Percentiles rank a stretch among this genome's conserved stretches.
These are phyloP conservation scores for Meloe dianella DNA, from an alignment of 2,888 invertebrate genomes.

Conservation along the genomic window DNA sequence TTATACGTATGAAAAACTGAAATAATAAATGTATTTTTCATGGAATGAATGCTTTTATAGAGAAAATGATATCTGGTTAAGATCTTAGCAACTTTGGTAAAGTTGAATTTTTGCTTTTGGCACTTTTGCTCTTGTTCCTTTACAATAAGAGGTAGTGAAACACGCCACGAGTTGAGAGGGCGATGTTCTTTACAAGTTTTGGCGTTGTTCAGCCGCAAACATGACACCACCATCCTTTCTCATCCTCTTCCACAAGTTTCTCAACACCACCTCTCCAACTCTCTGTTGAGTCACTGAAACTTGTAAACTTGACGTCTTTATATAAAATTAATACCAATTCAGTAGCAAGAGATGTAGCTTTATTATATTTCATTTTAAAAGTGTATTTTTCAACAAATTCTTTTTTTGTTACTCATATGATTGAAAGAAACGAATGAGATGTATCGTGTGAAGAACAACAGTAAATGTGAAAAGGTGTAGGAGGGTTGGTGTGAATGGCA, in stretches of 20 bases:
- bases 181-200: constrained; percentile 55
- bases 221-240: constrained; percentile 53
- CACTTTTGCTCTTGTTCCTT: constrained; percentile 32
- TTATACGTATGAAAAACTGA: constrained; percentile 17
- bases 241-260: constrained; percentile 42
- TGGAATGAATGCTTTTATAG: too few relatives aligned
- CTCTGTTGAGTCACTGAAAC: constrained; percentile 47
- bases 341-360: background rate
- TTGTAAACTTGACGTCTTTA: constrained; percentile 49
- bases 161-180: constrained; percentile 46
- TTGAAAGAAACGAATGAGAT: background rate
- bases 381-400: background rate
- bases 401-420: background rate
- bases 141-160: constrained; percentile 33
- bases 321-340: constrained; percentile 37
- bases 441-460: constrained; percentile 28
- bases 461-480: constrained; percentile 22
- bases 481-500: constrained; percentile 45
- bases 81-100: background rate
- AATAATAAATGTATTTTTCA: background rate
- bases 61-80: background rate
- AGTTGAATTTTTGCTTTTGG: constrained; percentile 28
- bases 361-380: too few relatives aligned
- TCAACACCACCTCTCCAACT: constrained; percentile 42
- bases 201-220: constrained; percentile 59